A percentile compares a stretch with the other conserved stretches of the same genome.
These are phyloP conservation scores for Drosophila ficusphila DNA, from an alignment of 1,140 invertebrate species.

Conservation along the genomic window DNA sequence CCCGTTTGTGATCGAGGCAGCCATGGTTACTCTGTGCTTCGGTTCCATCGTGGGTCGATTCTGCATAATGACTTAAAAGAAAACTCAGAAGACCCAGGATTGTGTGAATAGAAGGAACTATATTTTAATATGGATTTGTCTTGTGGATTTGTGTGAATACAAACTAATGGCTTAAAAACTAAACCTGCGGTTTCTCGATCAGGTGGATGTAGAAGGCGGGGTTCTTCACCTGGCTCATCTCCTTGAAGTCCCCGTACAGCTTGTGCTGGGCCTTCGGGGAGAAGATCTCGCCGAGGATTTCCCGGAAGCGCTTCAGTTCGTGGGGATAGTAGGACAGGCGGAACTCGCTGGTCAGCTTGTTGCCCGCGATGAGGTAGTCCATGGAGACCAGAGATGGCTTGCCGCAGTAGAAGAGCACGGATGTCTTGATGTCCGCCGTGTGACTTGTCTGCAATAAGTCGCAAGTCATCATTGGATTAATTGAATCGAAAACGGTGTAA, in stretches of 20 bases:
- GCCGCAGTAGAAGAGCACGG: slow-evolving; percentile 90
- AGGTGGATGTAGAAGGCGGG: slow-evolving; percentile 94
- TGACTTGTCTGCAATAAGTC: slow-evolving; percentile 89
- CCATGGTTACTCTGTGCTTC: slow-evolving; percentile 70
- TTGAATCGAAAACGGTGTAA: slow-evolving; percentile 4
- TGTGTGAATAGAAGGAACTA: slow-evolving; percentile 42
- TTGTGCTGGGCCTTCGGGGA: slow-evolving; percentile 87
- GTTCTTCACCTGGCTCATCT: slow-evolving; percentile 86
- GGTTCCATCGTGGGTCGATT: slow-evolving; percentile 65
- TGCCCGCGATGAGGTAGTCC: slow-evolving; percentile 90
- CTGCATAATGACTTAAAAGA: slow-evolving; percentile 36
- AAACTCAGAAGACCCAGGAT: slow-evolving; percentile 10
- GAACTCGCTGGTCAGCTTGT: slow-evolving; percentile 88
- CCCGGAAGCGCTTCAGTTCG: slow-evolving; percentile 88
- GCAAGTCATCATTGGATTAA: slow-evolving; percentile 53
- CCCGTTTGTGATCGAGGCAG: slow-evolving; percentile 69
- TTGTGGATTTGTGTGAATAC: slow-evolving; percentile 46
- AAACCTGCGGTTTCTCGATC: slow-evolving; percentile 87
- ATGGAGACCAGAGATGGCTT: slow-evolving; percentile 90
- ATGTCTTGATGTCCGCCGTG: slow-evolving; percentile 92
- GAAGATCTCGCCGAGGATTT: slow-evolving; percentile 90
- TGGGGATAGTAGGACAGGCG: slow-evolving; percentile 95
- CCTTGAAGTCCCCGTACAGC: slow-evolving; percentile 93
- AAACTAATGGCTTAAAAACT: slow-evolving; percentile 48
- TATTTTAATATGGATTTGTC: slow-evolving; percentile 39